These are phyloP conservation scores for Protophormia terraenovae DNA, from an alignment of 2,888 invertebrate species.

Conservation along the genomic window DNA sequence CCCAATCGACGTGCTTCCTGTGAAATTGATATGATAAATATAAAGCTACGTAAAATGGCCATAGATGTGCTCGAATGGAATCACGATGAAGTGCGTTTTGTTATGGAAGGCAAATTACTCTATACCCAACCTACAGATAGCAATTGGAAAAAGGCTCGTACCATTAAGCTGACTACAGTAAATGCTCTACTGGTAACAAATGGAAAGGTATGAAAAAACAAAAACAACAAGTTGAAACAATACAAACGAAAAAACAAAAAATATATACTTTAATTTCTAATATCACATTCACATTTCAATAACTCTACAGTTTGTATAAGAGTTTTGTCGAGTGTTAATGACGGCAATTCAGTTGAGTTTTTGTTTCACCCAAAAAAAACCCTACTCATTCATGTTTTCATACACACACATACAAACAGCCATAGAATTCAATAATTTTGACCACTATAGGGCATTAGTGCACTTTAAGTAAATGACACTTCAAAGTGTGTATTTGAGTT, in stretches of 20 bases:
- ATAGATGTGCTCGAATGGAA: conserved; percentile 97
- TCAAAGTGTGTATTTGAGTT: conserved; percentile 17
- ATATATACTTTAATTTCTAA: not conserved
- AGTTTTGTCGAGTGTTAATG: not conserved
- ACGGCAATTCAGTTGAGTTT: not conserved
- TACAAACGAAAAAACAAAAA: not conserved
- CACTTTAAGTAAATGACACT: conserved; percentile 38
- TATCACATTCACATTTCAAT: conserved; percentile 23
- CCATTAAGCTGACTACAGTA: conserved; percentile 92
- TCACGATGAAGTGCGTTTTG: conserved; percentile 94
- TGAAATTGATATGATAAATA: conserved; percentile 94
- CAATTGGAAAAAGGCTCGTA: conserved; percentile 94
- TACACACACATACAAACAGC: not conserved
- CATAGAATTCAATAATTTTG: not conserved
- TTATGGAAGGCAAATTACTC: conserved; percentile 93
- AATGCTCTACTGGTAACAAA: conserved; percentile 95
- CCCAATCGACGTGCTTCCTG: conserved; percentile 88
- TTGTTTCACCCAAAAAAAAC: not conserved
- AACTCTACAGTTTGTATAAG: not conserved
- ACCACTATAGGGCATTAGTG: conserved; percentile 17
- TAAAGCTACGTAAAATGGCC: conserved; percentile 95
- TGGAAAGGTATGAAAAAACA: conserved; percentile 87
- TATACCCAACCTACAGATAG: conserved; percentile 95
- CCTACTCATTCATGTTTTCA: not conserved
- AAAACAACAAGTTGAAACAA: not conserved